Evolutionary conservation across 2,797 vertebrate species (phyloP).

Genomic region (Erethizon dorsatum): DNA sequence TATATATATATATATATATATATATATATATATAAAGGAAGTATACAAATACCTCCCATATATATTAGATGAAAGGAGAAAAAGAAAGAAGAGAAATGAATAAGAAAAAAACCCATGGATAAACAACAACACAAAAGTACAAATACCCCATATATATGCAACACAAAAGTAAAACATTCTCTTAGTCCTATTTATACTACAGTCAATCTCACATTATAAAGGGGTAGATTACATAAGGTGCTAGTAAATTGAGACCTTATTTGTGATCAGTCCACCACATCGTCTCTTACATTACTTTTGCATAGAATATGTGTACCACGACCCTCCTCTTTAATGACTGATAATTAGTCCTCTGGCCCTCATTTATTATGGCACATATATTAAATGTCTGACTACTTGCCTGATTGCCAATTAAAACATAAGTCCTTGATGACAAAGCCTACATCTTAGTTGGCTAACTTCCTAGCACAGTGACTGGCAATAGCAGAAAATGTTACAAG

Average conservation of each 20-base stretch:
- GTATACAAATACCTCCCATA: neutral
- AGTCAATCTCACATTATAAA: constrained; percentile 7
- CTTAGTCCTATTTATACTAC: neutral
- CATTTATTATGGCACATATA: constrained; percentile 12
- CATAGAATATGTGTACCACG: neutral
- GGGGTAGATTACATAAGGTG: neutral
- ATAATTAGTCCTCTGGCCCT: neutral
- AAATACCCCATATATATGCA: neutral
- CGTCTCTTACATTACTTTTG: neutral
- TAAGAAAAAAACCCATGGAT: neutral
- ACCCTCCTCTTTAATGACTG: constrained; percentile 42
- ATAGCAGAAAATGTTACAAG: neutral
- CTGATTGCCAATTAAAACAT: constrained; percentile 31
- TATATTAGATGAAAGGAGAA: neutral
- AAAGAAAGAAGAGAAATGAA: neutral
- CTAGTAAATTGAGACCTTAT: constrained; percentile 11
- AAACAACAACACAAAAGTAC: neutral
- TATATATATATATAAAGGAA: neutral
- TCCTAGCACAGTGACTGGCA: constrained; percentile 13
- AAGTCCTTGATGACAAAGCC: constrained; percentile 49
- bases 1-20: neutral
- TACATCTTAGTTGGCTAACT: constrained; percentile 8
- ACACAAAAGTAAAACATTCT: neutral
- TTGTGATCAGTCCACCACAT: neutral
- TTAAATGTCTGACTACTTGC: constrained; percentile 33